A percentile compares a stretch with the other conserved stretches of the same genome.
Conservation (phyloP, 2,113 vertebrate genomes). For the Sinocyclocheilus anophthalmus region DNA sequence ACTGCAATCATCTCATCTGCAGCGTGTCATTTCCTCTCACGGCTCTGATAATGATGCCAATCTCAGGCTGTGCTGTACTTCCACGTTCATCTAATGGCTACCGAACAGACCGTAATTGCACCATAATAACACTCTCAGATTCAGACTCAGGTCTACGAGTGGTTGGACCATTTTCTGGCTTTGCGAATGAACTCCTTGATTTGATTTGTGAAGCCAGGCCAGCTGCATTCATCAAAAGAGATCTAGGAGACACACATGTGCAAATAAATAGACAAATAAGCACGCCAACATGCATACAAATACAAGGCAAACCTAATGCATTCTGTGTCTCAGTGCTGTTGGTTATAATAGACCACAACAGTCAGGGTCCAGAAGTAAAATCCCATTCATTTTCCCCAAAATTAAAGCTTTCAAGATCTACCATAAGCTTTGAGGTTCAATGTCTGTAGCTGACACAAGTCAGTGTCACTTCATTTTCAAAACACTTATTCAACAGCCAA, state of each 20-base stretch:
- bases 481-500: not conserved
- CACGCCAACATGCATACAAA: not conserved
- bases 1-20: not conserved
- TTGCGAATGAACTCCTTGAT: not conserved
- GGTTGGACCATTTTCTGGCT: not conserved
- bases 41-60: constrained; percentile 9
- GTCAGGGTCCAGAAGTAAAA: too few species aligned
- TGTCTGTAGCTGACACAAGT: too few species aligned
- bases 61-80: not conserved
- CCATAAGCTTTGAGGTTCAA: not conserved
- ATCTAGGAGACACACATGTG: not conserved
- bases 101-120: constrained; percentile 12
- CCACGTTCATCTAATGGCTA: constrained; percentile 11
- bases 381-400: not conserved
- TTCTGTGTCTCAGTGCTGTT: not conserved
- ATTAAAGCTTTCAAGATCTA: not conserved
- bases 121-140: constrained; percentile 20
- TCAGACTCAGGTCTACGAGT: not conserved
- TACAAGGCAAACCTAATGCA: not conserved
- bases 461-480: too few species aligned
- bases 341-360: not conserved
- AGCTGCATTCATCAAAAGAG: not conserved
- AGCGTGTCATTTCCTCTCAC: not conserved
- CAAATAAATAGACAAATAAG: not conserved
- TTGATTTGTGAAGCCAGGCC: not conserved